phyloP scores from a whole-genome alignment of 2,888 invertebrate genomes.

The Notodonta dromedarius region DNA sequence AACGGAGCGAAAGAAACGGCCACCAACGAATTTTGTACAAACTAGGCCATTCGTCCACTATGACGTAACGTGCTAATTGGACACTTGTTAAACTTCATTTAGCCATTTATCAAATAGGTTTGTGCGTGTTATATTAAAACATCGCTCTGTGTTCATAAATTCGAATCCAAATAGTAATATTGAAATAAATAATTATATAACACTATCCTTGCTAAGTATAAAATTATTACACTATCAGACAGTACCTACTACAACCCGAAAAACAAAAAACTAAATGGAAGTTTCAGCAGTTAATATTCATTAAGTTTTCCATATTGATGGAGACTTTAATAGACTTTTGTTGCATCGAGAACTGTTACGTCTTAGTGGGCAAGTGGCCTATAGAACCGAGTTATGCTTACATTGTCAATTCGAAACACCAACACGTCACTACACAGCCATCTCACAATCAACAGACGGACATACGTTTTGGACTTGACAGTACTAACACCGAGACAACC shows the following conservation, averaged over 20 bases:
- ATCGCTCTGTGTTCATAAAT: no score
- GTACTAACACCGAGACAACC: neutral
- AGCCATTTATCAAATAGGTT: neutral
- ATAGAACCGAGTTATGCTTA: constrained; percentile 17
- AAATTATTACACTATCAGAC: no score
- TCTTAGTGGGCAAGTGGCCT: constrained; percentile 12
- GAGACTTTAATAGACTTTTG: neutral
- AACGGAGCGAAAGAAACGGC: constrained; percentile 36
- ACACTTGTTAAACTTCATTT: neutral
- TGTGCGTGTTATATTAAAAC: no score
- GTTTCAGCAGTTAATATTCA: no score
- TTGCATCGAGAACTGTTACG: neutral
- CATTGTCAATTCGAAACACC: constrained; percentile 24
- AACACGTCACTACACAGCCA: constrained; percentile 30
- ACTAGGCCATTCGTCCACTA: constrained; percentile 16
- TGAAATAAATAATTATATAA: no score
- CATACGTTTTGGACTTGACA: constrained; percentile 25
- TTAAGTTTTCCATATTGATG: no score
- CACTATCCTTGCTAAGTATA: no score
- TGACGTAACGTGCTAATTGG: constrained; percentile 14
- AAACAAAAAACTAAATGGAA: no score
- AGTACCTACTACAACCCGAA: no score
- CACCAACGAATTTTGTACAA: constrained; percentile 41
- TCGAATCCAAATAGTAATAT: no score
- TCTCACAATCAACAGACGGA: constrained; percentile 31